Evolutionary conservation across 1,140 invertebrate genomes (phyloP).

Genomic region (Parapsyche elsis): DNA sequence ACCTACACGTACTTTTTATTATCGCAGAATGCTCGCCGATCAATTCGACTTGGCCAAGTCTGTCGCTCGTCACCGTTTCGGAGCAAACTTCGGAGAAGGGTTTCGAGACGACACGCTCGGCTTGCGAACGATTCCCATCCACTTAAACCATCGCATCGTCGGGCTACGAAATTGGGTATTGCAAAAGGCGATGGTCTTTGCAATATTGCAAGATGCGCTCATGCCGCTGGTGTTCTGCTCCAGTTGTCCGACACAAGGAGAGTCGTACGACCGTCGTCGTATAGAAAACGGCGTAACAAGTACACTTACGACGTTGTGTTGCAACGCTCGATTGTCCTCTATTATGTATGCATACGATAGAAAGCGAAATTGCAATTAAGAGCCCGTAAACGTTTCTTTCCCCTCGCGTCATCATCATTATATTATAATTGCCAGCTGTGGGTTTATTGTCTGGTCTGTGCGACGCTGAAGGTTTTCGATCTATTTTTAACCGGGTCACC

Average conservation of each 20-base stretch:
- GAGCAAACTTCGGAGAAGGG: no score
- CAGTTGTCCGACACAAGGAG: constrained; percentile 1
- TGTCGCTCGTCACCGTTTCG: no score
- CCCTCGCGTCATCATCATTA: no score
- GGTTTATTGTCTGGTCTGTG: background rate
- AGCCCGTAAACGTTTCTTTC: background rate
- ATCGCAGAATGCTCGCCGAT: background rate
- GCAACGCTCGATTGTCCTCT: background rate
- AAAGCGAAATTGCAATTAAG: background rate
- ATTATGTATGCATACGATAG: background rate
- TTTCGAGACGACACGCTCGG: no score
- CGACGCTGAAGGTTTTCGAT: background rate
- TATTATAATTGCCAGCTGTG: no score
- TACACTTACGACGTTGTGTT: background rate
- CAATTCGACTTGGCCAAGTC: no score
- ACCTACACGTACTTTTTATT: background rate
- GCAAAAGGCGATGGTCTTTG: background rate
- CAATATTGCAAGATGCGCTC: background rate
- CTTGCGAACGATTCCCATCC: no score
- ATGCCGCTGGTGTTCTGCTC: constrained; percentile 4
- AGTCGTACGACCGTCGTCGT: background rate
- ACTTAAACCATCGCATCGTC: no score
- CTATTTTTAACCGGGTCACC: constrained; percentile 41
- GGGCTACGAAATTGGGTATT: background rate
- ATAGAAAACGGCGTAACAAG: background rate